Percentiles rank a stretch among this genome's conserved stretches.
These are phyloP conservation scores for Clytia hemisphaerica DNA, from an alignment of 30 jellyfish, hydroid and myxozoan genomes.

Conservation along the genomic window DNA sequence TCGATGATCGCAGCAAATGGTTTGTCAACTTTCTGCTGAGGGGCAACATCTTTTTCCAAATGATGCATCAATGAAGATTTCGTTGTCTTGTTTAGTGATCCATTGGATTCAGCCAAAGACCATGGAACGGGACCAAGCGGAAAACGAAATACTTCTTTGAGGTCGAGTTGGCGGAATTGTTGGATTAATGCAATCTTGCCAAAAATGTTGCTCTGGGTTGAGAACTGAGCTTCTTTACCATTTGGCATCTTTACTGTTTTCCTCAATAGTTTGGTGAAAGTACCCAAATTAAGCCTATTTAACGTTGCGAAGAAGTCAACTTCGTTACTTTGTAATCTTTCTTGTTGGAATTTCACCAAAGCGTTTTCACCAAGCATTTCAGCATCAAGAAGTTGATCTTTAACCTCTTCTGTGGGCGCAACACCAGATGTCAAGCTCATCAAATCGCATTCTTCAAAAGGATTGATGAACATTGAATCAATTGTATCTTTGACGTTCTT, in stretches of 20 bases:
- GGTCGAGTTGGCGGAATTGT: neutral
- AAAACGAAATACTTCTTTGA: neutral
- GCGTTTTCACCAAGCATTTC: slow-evolving; percentile 22
- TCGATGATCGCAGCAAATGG: slow-evolving; percentile 7
- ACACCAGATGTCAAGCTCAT: slow-evolving; percentile 26
- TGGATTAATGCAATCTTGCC: slow-evolving; percentile 2
- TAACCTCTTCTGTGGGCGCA: slow-evolving; percentile 18
- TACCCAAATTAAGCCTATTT: slow-evolving; percentile 14
- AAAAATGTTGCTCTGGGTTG: neutral
- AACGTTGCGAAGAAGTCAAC: slow-evolving; percentile 19
- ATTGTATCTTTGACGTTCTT: neutral
- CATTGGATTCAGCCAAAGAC: slow-evolving; percentile 31
- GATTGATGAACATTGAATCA: slow-evolving; percentile 1
- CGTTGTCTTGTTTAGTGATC: slow-evolving; percentile 18
- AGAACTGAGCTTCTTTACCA: neutral
- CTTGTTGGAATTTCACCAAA: slow-evolving; percentile 13
- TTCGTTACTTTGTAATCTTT: neutral
- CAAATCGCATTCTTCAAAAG: slow-evolving; percentile 9
- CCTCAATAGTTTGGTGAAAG: slow-evolving; percentile 23
- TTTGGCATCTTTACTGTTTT: neutral
- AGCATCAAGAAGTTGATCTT: slow-evolving; percentile 27
- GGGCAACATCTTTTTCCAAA: slow-evolving; percentile 14
- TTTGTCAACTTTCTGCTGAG: neutral
- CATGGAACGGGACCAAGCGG: slow-evolving; percentile 27
- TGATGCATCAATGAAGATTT: slow-evolving; percentile 20